Evolutionary conservation across 1,140 invertebrate species (phyloP), one percentile per base, ranked within the genome.

Genomic region (Apocrypta bakeri): DNA sequence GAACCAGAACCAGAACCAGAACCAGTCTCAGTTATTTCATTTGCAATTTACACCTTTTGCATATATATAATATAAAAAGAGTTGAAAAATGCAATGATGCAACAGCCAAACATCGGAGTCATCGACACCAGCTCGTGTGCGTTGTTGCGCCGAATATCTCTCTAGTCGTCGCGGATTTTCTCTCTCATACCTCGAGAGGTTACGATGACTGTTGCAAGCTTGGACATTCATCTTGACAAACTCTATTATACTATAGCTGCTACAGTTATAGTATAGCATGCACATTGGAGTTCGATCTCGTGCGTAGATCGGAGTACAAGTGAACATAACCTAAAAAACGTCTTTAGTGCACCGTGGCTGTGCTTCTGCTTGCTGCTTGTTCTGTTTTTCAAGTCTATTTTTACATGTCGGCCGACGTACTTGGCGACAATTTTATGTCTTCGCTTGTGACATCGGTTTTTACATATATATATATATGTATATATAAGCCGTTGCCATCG

Each of bases 261-360:
- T n/a, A n/a, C n/a, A n/a, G n/a, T n/a, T n/a, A n/a, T n/a, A n/a
- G n/a, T n/a, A n/a, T n/a, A n/a, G n/a, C n/a, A n/a, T n/a, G n/a
- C 33, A 37, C 33, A 9, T 37, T 9, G 33, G 33, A 37, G 17
- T 7, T n/a, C 6, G 48, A 6, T 56, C 48, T 14, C 17, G 48
- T 21, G 6, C 21, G 48, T 6, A 56, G 48, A 56, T 56, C 21
- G 48, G 48, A 56, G 17, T 21, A 76, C 56, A 25, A 42, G 37
- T 8, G 42, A 21, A 33, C 77, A 71, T 79, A 79, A 79, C 77
- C 77, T 79, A 4, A 69, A 71, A 56, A 71, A 33, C 42, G 27
- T 37, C 24, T 64, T 4, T 37, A 37, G n/a, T 56, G 12, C 4
- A 21, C 17, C 14, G 42, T 56, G 48, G 48, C 48, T 56, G 40